A percentile compares a stretch with the other conserved stretches of the same genome.
Conservation (phyloP, 2,797 vertebrate genomes). For the Pipistrellus nathusii region DNA sequence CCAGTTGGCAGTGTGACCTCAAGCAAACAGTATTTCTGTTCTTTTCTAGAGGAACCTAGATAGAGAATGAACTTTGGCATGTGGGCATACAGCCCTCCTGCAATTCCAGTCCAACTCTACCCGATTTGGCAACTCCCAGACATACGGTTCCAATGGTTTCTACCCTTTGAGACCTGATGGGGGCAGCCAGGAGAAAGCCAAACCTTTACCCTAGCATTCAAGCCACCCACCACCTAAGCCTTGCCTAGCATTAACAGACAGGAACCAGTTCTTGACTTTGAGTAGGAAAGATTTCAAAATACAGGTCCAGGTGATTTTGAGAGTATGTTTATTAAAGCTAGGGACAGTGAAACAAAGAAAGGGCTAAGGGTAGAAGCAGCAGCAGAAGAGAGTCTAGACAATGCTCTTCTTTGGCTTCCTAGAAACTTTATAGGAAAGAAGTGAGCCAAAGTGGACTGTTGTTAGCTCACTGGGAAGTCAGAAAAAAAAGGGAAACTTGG, state of each 20-base stretch:
- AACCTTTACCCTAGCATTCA: not conserved
- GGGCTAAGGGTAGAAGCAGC: no score
- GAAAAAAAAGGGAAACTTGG: not conserved
- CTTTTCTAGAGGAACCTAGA: not conserved
- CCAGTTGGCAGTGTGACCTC: not conserved
- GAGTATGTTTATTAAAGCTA: no score
- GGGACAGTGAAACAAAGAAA: no score
- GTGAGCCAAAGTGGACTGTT: not conserved
- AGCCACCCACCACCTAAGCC: not conserved
- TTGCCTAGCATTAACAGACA: not conserved
- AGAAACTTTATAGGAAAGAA: no score
- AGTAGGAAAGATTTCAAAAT: no score
- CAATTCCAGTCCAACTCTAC: not conserved
- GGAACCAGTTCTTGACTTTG: no score
- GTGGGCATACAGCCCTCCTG: not conserved
- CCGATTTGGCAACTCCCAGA: not conserved
- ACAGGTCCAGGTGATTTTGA: no score
- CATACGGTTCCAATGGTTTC: not conserved
- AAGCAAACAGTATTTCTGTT: not conserved
- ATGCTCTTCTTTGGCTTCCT: no score
- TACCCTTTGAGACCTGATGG: not conserved
- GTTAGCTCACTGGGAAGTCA: not conserved
- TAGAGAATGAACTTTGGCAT: not conserved
- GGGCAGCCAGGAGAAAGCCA: not conserved
- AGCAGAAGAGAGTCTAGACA: no score